These are phyloP conservation scores for Hoplostethus mediterraneus DNA, from an alignment of 2,797 vertebrate genomes.

Conservation along the genomic window DNA sequence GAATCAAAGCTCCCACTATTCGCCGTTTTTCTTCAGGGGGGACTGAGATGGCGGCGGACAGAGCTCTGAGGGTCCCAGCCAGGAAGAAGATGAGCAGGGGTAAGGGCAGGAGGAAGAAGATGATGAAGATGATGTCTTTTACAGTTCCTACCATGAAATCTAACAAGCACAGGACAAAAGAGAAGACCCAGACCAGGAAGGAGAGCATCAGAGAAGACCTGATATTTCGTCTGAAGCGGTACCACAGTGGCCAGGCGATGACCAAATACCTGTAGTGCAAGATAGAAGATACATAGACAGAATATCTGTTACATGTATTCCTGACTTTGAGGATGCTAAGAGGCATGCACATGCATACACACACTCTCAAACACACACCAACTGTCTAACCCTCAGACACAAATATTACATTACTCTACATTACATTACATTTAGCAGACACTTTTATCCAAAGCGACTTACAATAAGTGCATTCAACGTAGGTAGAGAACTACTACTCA, in stretches of 20 bases:
- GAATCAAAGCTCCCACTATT: slow-evolving; percentile 11
- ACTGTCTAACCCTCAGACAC: too few relatives aligned
- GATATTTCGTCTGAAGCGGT: background rate
- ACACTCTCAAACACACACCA: too few relatives aligned
- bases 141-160: too few relatives aligned
- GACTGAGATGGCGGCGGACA: slow-evolving; percentile 1
- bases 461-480: too few relatives aligned
- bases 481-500: too few relatives aligned
- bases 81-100: slow-evolving; percentile 37
- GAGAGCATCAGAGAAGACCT: background rate
- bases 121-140: rapidly evolving
- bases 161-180: background rate
- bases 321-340: too few relatives aligned
- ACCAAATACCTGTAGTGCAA: slow-evolving; percentile 33
- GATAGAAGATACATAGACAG: background rate
- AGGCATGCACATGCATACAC: too few relatives aligned
- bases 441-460: too few relatives aligned
- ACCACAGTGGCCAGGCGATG: slow-evolving; percentile 28
- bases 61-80: slow-evolving; percentile 20
- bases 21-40: background rate
- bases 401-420: background rate
- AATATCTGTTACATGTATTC: too few relatives aligned
- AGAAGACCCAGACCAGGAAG: background rate
- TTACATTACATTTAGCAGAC: too few relatives aligned
- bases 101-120: slow-evolving; percentile 9